phyloP scores from a whole-genome alignment of 1,140 invertebrate genomes.

The Panagrolaimus sp. region DNA sequence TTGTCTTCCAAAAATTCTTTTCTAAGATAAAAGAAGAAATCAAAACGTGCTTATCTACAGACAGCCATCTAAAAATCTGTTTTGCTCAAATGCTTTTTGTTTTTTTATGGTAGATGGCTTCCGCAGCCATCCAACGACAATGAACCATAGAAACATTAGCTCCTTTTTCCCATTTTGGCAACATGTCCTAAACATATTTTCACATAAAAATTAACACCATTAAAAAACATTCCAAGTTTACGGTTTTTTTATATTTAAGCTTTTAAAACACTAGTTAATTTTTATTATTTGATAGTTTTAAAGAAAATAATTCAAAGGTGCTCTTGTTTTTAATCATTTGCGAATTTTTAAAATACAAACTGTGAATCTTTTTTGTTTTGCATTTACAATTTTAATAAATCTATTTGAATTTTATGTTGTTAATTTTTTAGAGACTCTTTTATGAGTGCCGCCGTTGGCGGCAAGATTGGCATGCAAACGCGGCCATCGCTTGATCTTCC shows the following conservation, averaged over 20 bases:
- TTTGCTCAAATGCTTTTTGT: background rate
- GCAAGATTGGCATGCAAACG: background rate
- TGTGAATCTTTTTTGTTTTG: too few relatives aligned
- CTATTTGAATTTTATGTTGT: too few relatives aligned
- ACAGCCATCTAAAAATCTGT: background rate
- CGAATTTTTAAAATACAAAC: too few relatives aligned
- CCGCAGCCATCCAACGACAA: background rate
- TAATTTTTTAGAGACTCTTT: too few relatives aligned
- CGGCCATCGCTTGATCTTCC: constrained; percentile 3
- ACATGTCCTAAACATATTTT: background rate
- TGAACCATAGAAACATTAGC: background rate
- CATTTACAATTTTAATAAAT: too few relatives aligned
- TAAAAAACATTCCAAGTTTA: background rate
- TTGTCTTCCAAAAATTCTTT: background rate
- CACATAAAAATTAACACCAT: background rate
- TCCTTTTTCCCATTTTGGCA: background rate
- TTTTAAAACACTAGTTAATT: too few relatives aligned
- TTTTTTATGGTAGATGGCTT: background rate
- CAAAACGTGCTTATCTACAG: background rate
- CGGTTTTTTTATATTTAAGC: background rate
- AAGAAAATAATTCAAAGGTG: too few relatives aligned
- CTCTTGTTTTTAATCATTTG: too few relatives aligned
- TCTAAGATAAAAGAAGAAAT: background rate
- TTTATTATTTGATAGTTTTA: too few relatives aligned
- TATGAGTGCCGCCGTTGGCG: too few relatives aligned